Evolutionary conservation across 2,113 vertebrate genomes (phyloP).

Genomic region (Percopsis transmontana): DNA sequence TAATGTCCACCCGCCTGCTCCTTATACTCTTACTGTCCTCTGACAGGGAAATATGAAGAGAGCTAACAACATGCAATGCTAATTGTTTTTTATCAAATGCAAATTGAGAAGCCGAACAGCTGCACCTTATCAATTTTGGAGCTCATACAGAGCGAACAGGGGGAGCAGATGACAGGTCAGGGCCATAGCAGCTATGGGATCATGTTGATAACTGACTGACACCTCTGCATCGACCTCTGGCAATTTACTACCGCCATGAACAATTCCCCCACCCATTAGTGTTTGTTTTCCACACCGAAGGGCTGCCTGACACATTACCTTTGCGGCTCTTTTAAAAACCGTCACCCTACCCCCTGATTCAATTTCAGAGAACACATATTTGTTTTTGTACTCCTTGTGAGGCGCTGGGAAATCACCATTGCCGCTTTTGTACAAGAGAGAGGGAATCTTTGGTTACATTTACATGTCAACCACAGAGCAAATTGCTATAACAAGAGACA

Average conservation of each 20-base stretch:
- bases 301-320: constrained; percentile 17
- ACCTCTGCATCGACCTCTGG: constrained; percentile 9
- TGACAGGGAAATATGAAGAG: constrained; percentile 14
- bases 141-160: constrained; percentile 10
- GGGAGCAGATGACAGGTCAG: constrained; percentile 15
- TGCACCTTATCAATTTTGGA: constrained; percentile 16
- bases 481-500: neutral
- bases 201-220: constrained; percentile 28
- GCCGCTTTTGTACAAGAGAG: neutral
- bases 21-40: constrained; percentile 17
- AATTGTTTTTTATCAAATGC: constrained; percentile 38
- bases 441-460: constrained; percentile 1
- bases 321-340: constrained; percentile 16
- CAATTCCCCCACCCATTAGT: constrained; percentile 4
- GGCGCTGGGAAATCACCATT: neutral
- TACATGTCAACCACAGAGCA: neutral
- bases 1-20: constrained; percentile 10
- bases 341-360: constrained; percentile 11
- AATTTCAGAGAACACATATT: constrained; percentile 23
- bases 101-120: constrained; percentile 14
- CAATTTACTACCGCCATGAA: constrained; percentile 21
- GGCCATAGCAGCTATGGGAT: constrained; percentile 16
- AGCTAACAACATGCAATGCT: neutral
- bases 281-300: constrained; percentile 25
- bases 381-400: constrained; percentile 20